Conservation (phyloP, 2,797 vertebrate species). For the Chrosomus eos region DNA sequence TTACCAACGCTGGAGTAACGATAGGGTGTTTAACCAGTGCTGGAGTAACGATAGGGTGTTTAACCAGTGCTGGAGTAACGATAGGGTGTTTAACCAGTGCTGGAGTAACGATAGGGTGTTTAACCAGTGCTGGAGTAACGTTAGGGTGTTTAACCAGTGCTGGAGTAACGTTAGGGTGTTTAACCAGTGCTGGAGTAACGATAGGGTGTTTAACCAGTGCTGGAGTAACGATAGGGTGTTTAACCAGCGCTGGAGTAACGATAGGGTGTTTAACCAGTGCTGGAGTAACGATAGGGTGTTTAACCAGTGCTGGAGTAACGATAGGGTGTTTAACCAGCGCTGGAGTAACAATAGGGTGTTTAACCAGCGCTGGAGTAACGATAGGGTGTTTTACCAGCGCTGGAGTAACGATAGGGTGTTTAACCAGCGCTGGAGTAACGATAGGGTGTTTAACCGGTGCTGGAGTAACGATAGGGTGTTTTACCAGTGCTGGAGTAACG, state of each 20-base stretch:
- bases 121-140: too few relatives aligned
- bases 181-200: constrained; percentile 69
- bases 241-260: too few relatives aligned
- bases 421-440: too few relatives aligned
- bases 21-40: constrained; percentile 80
- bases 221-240: too few relatives aligned
- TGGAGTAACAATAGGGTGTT: constrained; percentile 52
- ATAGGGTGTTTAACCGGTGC: constrained; percentile 75
- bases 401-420: too few relatives aligned
- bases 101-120: constrained; percentile 38
- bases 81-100: constrained; percentile 75
- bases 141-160: too few relatives aligned
- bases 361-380: constrained; percentile 69
- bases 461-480: constrained; percentile 38
- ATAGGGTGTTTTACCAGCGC: constrained; percentile 79
- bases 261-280: constrained; percentile 75
- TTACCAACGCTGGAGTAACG: constrained; percentile 69
- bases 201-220: constrained; percentile 80
- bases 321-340: too few relatives aligned
- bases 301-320: too few relatives aligned
- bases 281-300: constrained; percentile 38
- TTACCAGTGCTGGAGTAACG: constrained; percentile 79
- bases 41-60: too few relatives aligned
- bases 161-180: constrained; percentile 52
- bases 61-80: too few relatives aligned